Evolutionary conservation across 2,888 invertebrate genomes (phyloP).

Genomic region (Tridacna crocea): DNA sequence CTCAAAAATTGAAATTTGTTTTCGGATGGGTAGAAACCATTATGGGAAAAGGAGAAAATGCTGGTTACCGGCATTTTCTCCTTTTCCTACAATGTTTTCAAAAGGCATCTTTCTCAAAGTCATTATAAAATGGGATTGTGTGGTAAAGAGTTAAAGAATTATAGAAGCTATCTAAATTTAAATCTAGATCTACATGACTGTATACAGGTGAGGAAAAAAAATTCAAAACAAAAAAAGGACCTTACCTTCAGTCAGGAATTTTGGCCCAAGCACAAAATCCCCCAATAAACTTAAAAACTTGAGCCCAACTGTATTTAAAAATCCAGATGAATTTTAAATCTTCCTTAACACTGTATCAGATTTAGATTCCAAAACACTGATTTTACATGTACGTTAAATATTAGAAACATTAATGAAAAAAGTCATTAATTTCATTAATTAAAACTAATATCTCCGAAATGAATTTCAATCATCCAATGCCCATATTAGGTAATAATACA

Average conservation of each 20-base stretch:
- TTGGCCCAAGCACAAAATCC: conserved; percentile 21
- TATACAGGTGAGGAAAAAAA: neutral
- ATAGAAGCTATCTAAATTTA: neutral
- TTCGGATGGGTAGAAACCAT: neutral
- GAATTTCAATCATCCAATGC: conserved; percentile 10
- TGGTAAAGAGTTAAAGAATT: neutral
- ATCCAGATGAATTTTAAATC: conserved; percentile 21
- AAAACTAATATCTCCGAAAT: conserved; percentile 9
- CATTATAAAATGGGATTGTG: neutral
- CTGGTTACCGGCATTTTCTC: neutral
- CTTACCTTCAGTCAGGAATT: conserved; percentile 1
- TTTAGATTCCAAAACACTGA: neutral
- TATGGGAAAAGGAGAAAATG: neutral
- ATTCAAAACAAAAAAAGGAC: neutral
- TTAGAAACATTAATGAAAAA: neutral
- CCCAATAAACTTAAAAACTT: conserved; percentile 11
- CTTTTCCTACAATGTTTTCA: neutral
- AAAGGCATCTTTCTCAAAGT: neutral
- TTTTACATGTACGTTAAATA: neutral
- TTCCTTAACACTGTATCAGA: neutral
- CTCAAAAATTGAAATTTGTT: neutral
- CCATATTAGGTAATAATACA: conserved; percentile 16
- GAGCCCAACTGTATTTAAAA: neutral
- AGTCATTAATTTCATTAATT: neutral
- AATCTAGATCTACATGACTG: neutral